Percentiles rank a stretch among this genome's conserved stretches.
Evolutionary conservation across 2,888 invertebrate genomes (phyloP).

Genomic region (Sarcophaga caerulescens): DNA sequence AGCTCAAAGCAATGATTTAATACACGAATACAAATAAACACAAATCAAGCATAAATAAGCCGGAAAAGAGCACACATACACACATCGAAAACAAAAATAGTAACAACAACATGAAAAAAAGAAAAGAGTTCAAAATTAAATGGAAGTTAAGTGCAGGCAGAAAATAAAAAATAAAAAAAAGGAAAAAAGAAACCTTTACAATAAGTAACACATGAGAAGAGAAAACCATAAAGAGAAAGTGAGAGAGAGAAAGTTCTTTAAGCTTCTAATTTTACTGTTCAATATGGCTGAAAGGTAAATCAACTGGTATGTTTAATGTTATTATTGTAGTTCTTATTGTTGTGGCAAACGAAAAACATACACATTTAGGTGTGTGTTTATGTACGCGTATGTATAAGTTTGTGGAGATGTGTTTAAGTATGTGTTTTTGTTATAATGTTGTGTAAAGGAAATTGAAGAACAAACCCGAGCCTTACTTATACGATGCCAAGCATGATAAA

Average conservation of each 20-base stretch:
- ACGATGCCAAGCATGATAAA: constrained; percentile 19
- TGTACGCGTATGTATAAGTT: too few relatives aligned
- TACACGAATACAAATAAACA: constrained; percentile 58
- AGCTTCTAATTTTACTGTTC: not conserved
- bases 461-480: not conserved
- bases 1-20: constrained; percentile 30
- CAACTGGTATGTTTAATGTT: constrained; percentile 42
- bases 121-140: too few relatives aligned
- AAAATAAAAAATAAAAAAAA: not conserved
- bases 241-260: not conserved
- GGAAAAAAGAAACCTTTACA: not conserved
- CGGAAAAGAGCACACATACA: not conserved
- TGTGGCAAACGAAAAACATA: not conserved
- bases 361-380: too few relatives aligned
- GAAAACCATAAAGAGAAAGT: not conserved
- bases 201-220: not conserved
- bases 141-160: too few relatives aligned
- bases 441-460: constrained; percentile 27
- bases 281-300: constrained; percentile 36
- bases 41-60: constrained; percentile 50
- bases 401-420: not conserved
- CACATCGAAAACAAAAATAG: not conserved
- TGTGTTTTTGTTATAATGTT: not conserved
- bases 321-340: constrained; percentile 3
- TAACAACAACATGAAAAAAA: not conserved